These are phyloP conservation scores for Sialis fuliginosa DNA, from an alignment of 2,888 invertebrate species.

Conservation along the genomic window DNA sequence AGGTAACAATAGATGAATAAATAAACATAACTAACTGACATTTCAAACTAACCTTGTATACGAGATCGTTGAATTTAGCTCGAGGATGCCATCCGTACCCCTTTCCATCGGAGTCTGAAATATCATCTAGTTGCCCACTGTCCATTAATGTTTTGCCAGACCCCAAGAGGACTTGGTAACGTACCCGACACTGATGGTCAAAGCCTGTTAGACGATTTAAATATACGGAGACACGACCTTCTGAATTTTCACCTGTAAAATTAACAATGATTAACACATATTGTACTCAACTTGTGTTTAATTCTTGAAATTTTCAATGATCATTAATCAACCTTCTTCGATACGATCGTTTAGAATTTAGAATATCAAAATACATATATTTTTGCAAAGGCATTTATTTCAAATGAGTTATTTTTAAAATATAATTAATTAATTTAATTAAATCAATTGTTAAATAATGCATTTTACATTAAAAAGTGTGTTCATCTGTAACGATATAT, in stretches of 20 bases:
- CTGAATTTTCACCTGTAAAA: slow-evolving; percentile 17
- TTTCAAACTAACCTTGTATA: slow-evolving; percentile 27
- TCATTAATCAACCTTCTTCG: too few species aligned
- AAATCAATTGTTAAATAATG: too few species aligned
- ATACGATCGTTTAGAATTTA: neutral
- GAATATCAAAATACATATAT: too few species aligned
- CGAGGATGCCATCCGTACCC: slow-evolving; percentile 54
- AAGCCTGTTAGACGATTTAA: slow-evolving; percentile 62
- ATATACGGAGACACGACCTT: slow-evolving; percentile 33
- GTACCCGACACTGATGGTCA: slow-evolving; percentile 59
- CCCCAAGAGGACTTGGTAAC: slow-evolving; percentile 49
- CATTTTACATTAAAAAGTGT: too few species aligned
- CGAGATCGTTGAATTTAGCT: slow-evolving; percentile 35
- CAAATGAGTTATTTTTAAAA: too few species aligned
- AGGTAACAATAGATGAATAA: too few species aligned
- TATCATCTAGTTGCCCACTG: slow-evolving; percentile 50
- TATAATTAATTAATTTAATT: too few species aligned
- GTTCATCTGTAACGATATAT: too few species aligned
- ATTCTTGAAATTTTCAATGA: too few species aligned
- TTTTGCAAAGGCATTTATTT: too few species aligned
- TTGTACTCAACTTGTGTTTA: neutral
- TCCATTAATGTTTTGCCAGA: slow-evolving; percentile 48
- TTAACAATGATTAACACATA: neutral
- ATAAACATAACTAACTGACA: too few species aligned
- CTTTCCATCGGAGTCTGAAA: slow-evolving; percentile 50